Base-by-base conservation (phyloP, 2,888 invertebrate species). In the Perithous albicinctus region DNA sequence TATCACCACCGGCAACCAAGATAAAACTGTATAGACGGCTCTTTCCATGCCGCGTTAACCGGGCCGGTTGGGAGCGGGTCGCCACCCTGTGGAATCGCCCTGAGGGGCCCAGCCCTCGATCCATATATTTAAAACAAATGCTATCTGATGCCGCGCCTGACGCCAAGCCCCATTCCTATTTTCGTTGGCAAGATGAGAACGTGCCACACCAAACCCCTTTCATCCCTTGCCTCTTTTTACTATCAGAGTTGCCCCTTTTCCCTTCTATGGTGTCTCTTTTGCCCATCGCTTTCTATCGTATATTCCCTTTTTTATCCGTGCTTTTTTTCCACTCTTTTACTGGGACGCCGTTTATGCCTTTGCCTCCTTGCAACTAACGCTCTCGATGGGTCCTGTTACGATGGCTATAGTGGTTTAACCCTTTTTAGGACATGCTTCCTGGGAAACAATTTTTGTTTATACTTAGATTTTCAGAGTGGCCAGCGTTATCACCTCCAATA, bases 61-160 rank as follows among this genome's bases (percentile, higher is more conserved):
- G 20, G 41, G 5, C 46, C 51, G 76, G 35, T 12, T 35, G 26
- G 1, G 54, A 6, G 66, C 15, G 59, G 43, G 32, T 59, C 56
- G 51, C 61, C 75, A 64, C 48, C 80, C 80, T 83, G 18, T n/a
- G 43, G 74, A 73, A 82, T 69, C 87, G 83, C 81, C 83, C 85
- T 80, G 74, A n/a, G n/a, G 66, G 80, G 69, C 85, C 86, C 84
- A 78, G 85, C 85, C 89, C 88, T 86, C 89, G 89, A 91, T 91
- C 92, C 91, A 92, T 92, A 92, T 91, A 92, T 92, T 92, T 92
- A 91, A 92, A 92, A 92, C 92, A 92, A 92, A 92, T 92, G 91
- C 90, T 91, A 92, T 92, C 91, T 91, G 92, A 92, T 92, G 90
- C 90, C 87, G 88, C 89, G 88, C 86, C 88, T 91, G 89, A 89